Evolutionary conservation across 2,797 vertebrate genomes (phyloP), one percentile per base, ranked within the genome.

Genomic region (Emydoidea blandingii): DNA sequence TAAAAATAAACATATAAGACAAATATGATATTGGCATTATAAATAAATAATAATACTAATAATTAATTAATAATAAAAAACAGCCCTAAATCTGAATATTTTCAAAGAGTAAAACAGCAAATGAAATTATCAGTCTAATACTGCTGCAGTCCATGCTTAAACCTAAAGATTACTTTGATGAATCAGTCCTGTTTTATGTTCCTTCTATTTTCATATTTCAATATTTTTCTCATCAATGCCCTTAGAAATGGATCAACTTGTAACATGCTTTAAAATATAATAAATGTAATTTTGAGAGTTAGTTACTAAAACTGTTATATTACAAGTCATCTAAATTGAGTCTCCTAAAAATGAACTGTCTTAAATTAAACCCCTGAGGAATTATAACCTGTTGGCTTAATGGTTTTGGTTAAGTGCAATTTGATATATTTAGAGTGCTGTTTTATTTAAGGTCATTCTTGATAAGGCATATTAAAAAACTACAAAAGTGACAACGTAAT

Each of bases 381-480:
- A 97, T 98, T 97, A 98, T 92, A 95, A 95, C 96, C 94, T 97
- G 87, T 97, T 97, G 97, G 96, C 93, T 97, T 90, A 80, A 97
- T 93, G 93, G 90, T 97, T 98, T 98, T 97, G 97, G 97, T 98
- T 98, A 98, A 97, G 97, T 98, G 98, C 98, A 98, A 96, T 96
- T 97, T 93, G 90, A 98, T 91, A 88, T 96, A 93, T 88, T 87
- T 95, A 98, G 91, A 96, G 96, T 94, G 85, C 95, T 97, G 96
- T 98, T 97, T 97, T 87, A 96, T 96, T 98, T 98, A 98, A 98
- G 98, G 97, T 98, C 94, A 96, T 98, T 98, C 95, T 98, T 98
- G 98, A 98, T 98, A 98, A 98, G 98, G 98, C 97, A 97, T 98
- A 98, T 97, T 98, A 98, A 98, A 98, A 98, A 98, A 98, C 97